Evolutionary conservation across 2,888 invertebrate genomes (phyloP).

Genomic region (Steinernema carpocapsae): DNA sequence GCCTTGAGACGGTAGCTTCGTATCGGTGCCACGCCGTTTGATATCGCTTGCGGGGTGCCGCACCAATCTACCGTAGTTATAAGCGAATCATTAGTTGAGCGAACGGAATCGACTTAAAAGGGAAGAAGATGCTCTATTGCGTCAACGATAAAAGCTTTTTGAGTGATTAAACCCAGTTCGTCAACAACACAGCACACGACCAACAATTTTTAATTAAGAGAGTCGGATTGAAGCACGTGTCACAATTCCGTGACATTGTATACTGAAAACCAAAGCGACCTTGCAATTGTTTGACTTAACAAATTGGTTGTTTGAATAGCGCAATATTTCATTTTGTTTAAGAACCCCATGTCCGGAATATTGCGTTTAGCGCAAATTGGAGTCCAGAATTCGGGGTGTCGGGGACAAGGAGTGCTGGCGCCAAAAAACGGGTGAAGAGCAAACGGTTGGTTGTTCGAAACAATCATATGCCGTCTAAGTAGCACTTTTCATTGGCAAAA

Average conservation of each 20-base stretch:
- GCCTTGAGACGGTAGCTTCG: too few species aligned
- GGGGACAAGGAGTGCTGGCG: neutral
- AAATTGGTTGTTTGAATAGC: neutral
- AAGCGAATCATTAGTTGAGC: too few species aligned
- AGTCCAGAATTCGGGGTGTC: neutral
- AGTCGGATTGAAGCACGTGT: neutral
- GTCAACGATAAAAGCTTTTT: conserved; percentile 23
- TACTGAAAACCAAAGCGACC: neutral
- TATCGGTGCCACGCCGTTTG: too few species aligned
- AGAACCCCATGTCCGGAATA: neutral
- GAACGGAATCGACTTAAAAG: neutral
- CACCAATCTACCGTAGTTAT: too few species aligned
- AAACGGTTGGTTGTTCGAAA: neutral
- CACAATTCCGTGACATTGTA: neutral
- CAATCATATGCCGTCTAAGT: conserved; percentile 1
- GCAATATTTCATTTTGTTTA: neutral
- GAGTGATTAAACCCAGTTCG: conserved; percentile 16
- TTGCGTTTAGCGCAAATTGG: neutral
- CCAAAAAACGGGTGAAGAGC: neutral
- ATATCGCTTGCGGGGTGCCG: too few species aligned
- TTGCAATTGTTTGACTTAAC: neutral
- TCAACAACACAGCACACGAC: conserved; percentile 8
- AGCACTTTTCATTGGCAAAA: neutral
- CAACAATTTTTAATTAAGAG: conserved; percentile 17
- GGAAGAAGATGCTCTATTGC: neutral